Evolutionary conservation across 2,113 vertebrate genomes (phyloP), one percentile per base, ranked within the genome.

Genomic region (Aegypius monachus): DNA sequence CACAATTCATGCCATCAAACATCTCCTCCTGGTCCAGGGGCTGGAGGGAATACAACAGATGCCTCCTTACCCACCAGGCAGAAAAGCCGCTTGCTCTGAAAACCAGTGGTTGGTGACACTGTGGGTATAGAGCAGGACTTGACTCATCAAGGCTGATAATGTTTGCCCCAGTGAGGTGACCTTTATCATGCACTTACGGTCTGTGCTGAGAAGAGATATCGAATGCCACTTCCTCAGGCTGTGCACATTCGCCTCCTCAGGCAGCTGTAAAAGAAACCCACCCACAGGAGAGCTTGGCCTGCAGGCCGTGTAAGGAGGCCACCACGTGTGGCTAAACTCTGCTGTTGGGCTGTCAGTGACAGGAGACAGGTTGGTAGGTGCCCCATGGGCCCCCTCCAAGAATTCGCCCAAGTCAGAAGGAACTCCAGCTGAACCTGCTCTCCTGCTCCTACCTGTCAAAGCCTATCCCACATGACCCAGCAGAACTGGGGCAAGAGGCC

Each of bases 261-360:
- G 29, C 32, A 72, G n/a, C 27, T 50, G 6, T 22, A 47, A 58
- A 86, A 58, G 36, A 36, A 67, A 31, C 31, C 9, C 18, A n/a
- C 8, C 21, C 0, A 0, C 36, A 50, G 42, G 36, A 45, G 10
- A 47, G 2, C 11, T 23, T 78, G 43, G 18, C n/a, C 38, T 43
- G 9, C 26, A 79, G 53, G 42, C 12, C 8, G 16, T 21, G 47
- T 58, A 47, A 63, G 13, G 23, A 50, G 31, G 36, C 23, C 32
- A 67, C 34, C 29, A 36, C 17, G 21, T 13, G 26, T 29, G 16
- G 6, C 13, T 80, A 25, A 84, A 84, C 43, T 45, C 53, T 42
- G 34, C 13, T 70, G 15, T 36, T 73, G 25, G 32, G 55, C 55
- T 83, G 13, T 36, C n/a, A 38, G 65, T 25, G 19, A 10, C 36